These are phyloP conservation scores for Lamellibrachia columna DNA, from an alignment of 2,888 invertebrate species.

Conservation along the genomic window DNA sequence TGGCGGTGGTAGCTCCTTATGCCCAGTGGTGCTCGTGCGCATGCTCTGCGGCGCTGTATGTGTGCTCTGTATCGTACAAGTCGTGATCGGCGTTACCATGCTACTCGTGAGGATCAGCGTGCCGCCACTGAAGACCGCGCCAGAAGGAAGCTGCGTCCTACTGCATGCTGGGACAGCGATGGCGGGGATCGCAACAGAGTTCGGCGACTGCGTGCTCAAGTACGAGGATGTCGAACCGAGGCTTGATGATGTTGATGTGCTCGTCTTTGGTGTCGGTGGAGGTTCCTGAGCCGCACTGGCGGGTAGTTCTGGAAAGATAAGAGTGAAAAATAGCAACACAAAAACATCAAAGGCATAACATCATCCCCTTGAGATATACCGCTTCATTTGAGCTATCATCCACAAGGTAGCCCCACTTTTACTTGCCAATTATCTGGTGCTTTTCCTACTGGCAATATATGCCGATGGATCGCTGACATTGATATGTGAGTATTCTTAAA, in stretches of 20 bases:
- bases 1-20: constrained; percentile 28
- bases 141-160: not conserved
- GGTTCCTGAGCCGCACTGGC: constrained; percentile 85
- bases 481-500: too few species aligned
- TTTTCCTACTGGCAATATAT: too few species aligned
- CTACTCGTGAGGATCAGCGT: constrained; percentile 23
- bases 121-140: not conserved
- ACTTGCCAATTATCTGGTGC: not conserved
- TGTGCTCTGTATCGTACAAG: constrained; percentile 20
- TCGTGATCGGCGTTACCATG: constrained; percentile 24
- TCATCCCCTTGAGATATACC: not conserved
- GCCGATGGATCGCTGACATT: too few species aligned
- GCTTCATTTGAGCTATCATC: not conserved
- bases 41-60: constrained; percentile 6
- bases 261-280: constrained; percentile 68
- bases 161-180: not conserved
- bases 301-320: constrained; percentile 75
- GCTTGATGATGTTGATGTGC: not conserved
- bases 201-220: not conserved
- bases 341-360: not conserved
- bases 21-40: not conserved
- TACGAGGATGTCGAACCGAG: not conserved
- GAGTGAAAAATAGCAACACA: not conserved
- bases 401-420: not conserved
- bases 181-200: not conserved